phyloP scores from a whole-genome alignment of 2,113 vertebrate genomes.

The Tyto alba region DNA sequence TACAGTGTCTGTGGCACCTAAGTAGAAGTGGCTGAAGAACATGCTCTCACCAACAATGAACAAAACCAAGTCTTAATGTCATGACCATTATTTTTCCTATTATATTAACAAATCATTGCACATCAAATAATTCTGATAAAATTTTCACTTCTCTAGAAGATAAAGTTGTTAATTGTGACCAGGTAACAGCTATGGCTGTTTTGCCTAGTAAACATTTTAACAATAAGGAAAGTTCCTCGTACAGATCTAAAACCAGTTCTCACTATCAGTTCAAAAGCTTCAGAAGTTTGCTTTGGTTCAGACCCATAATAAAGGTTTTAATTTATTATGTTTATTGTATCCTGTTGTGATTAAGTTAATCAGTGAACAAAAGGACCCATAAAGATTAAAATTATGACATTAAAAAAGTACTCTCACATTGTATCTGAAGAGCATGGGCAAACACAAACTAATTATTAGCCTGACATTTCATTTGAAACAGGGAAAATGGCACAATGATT shows the following conservation, averaged over 20 bases:
- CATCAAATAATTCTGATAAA: background rate
- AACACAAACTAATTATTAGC: background rate
- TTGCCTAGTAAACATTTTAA: background rate
- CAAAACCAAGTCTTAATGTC: background rate
- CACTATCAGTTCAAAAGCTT: background rate
- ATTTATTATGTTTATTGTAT: background rate
- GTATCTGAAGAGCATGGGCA: background rate
- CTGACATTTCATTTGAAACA: background rate
- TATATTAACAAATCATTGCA: background rate
- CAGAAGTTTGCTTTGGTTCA: background rate
- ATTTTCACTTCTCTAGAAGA: background rate
- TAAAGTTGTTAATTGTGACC: background rate
- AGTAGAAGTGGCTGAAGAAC: background rate
- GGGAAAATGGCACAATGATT: conserved; percentile 1
- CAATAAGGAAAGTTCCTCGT: background rate
- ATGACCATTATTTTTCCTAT: background rate
- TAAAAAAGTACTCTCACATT: background rate
- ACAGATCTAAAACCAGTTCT: background rate
- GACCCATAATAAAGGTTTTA: background rate
- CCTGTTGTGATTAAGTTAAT: background rate
- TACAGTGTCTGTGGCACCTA: background rate
- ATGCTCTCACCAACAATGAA: background rate
- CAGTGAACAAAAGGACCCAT: background rate
- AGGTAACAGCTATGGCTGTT: background rate
- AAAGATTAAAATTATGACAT: background rate